Base-by-base conservation (phyloP, 2,888 invertebrate genomes). In the Cryptus viduatorius region DNA sequence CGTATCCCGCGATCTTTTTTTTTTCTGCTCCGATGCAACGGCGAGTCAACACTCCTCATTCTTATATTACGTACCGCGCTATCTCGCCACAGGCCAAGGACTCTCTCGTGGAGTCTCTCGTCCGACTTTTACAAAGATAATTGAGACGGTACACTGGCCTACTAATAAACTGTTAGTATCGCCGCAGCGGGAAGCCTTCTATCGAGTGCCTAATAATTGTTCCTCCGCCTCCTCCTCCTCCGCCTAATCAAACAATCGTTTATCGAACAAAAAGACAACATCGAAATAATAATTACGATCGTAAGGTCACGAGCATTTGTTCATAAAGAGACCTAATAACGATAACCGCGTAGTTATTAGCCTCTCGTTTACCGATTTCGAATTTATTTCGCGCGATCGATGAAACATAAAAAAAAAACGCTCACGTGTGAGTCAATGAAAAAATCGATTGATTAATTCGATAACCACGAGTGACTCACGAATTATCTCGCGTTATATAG, bases 391-490 rank as follows among this genome's bases (percentile, higher is more conserved):
- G 24, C 7, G 19, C 56, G 56, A 56, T 56, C 56, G 24, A 56
- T 3, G 24, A 19, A 12, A 24, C 14, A 48, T 56, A 10, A 19
- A 56, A 19, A 56, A 10, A 56, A 56, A 56, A 56, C 4, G 56
- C 19, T 3, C 2, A 3, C 53, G 56, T 1, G 19, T 56, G 69
- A 72, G 69, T 81, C 68, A 73, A 46, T n/a, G n/a, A n/a, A 76
- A 76, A 37, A 37, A 56, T 75, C 68, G 64, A 64, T 68, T 31
- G 46, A 68, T 77, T 78, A 37, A 81, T 78, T 64, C 72, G 46
- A 68, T 53, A 50, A 69, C 37, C 59, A 44, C 44, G 14, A 10
- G 16, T 84, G 81, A 81, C 73, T 81, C 84, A 81, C 77, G 12
- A 31, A 24, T 37, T 46, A 48, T 29, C 24, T 16, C 42, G 65